Evolutionary conservation across 2,797 vertebrate genomes (phyloP).

Genomic region (Parauchenoglanis ngamensis): DNA sequence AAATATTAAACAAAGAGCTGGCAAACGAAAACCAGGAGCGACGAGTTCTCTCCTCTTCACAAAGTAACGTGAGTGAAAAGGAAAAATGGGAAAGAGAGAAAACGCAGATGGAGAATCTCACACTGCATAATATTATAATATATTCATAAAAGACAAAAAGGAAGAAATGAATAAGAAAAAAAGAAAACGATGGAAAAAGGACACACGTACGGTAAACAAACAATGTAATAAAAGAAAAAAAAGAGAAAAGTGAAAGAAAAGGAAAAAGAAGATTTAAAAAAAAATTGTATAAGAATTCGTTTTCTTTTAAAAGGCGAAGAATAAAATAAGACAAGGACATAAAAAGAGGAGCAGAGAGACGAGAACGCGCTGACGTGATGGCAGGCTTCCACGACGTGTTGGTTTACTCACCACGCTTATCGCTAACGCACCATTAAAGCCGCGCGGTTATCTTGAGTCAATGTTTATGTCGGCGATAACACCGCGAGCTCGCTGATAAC

Average conservation of each 20-base stretch:
- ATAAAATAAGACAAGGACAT: background rate
- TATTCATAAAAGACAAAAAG: background rate
- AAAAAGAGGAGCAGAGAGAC: background rate
- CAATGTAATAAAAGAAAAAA: no score
- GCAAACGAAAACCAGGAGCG: no score
- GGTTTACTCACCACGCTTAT: constrained; percentile 21
- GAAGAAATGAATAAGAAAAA: background rate
- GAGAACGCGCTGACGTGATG: background rate
- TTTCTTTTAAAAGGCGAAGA: no score
- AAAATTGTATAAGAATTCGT: background rate
- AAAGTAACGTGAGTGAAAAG: no score
- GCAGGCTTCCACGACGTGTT: no score
- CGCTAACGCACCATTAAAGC: background rate
- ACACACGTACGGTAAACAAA: no score
- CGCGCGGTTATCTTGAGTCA: constrained; percentile 43
- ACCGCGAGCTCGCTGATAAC: constrained; percentile 16
- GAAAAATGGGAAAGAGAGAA: background rate
- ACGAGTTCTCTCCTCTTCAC: no score
- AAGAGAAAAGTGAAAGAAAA: background rate
- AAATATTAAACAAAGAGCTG: background rate
- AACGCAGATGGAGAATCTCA: background rate
- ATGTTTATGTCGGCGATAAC: constrained; percentile 40
- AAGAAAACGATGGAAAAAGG: background rate
- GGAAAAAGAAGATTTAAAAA: background rate
- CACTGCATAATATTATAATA: background rate